phyloP scores from a whole-genome alignment of 2,797 vertebrate species.

The Cephalopachus bancanus region DNA sequence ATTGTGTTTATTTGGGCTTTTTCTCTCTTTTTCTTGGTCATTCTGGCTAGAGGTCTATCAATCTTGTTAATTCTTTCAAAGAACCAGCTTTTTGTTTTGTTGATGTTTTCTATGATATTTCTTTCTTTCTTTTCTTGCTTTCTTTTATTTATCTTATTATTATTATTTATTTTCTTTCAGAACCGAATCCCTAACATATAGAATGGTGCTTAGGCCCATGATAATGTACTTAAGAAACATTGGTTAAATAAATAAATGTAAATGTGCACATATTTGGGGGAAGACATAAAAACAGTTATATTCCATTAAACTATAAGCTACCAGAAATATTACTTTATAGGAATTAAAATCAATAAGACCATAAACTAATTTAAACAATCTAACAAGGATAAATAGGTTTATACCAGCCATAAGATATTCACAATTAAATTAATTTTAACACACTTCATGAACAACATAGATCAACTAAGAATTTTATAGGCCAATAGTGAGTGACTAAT shows the following conservation, averaged over 20 bases:
- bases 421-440: background rate
- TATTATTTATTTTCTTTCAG: background rate
- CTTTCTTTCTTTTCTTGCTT: background rate
- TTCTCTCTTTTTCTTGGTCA: background rate
- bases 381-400: background rate
- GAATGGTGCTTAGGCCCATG: background rate
- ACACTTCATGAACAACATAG: background rate
- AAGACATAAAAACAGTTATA: background rate
- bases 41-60: no score
- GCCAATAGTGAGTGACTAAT: background rate
- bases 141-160: background rate
- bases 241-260: background rate
- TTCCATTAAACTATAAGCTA: conserved; percentile 19
- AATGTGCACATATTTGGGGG: background rate
- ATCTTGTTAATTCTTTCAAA: no score
- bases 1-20: background rate
- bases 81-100: no score
- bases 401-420: background rate
- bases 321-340: background rate
- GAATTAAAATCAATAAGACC: background rate
- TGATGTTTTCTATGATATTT: background rate
- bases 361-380: background rate
- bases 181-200: background rate
- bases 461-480: background rate
- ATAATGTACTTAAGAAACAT: background rate